Base-by-base conservation (phyloP, 2,888 invertebrate species). In the Galeruca laticollis region DNA sequence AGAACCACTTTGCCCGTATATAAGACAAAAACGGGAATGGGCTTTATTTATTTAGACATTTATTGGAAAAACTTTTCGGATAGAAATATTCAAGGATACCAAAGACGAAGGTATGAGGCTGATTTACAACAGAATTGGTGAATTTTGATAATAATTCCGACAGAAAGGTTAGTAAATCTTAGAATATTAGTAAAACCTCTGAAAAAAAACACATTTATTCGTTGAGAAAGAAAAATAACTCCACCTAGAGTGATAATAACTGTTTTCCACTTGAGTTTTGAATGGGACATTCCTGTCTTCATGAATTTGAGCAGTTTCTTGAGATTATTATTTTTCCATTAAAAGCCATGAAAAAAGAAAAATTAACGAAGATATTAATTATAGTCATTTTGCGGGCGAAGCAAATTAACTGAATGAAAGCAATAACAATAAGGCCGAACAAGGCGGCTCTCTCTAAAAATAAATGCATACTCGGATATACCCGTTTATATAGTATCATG, bases 41-140 rank as follows among this genome's bases (percentile, higher is more conserved):
- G 51, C 52, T 60, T 59, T 71, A 70, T 71, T 68, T 64, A 71
- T 71, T 71, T 63, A 64, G 71, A 71, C 71, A 63, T 71, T 71
- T 71, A 71, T 71, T 59, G 60, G 62, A 68, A 68, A 71, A 71
- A 71, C 56, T 71, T 71, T 60, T 60, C 15, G 43, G 47, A 63
- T 59, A 59, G 43, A 43, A 67, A 70, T 70, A 62, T 70, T 67
- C 40, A 51, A 47, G 18, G 13, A 51, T 21, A 26, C 62, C 59
- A 63, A 62, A 20, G 57, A 57, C 49, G 11, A n/a, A 20, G 54
- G 54, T 54, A 54, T 31, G 33, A 54, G n/a, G 11, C n/a, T 21
- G 31, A 52, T 31, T 9, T 33, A 33, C 15, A 56, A 35, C 31
- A 10, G 35, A 35, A 33, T 54, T n/a, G 13, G 9, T 31, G 18